A percentile compares a stretch with the other conserved stretches of the same genome.
Evolutionary conservation across 2,888 invertebrate species (phyloP).

Genomic region (Anorthoa munda): DNA sequence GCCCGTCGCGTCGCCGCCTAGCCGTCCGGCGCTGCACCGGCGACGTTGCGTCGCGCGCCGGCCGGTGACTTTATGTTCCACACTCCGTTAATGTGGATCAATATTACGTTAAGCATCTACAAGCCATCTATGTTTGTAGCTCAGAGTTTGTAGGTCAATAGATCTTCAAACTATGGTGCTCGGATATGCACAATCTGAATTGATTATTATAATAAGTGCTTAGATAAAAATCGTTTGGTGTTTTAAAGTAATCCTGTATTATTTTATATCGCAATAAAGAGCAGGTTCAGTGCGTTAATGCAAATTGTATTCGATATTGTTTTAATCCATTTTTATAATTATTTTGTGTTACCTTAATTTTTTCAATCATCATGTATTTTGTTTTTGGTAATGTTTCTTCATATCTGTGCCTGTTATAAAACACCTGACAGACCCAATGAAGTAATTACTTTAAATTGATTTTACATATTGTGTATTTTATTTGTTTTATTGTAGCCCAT

Average conservation of each 20-base stretch:
- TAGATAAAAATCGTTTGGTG: neutral
- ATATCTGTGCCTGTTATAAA: no score
- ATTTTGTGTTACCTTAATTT: neutral
- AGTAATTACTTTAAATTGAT: no score
- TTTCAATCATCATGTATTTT: neutral
- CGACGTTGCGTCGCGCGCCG: slow-evolving; percentile 25
- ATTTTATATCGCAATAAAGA: neutral
- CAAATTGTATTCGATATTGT: neutral
- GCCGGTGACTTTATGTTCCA: slow-evolving; percentile 53
- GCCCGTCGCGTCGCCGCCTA: slow-evolving; percentile 5
- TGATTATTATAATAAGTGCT: neutral
- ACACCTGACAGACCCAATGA: neutral
- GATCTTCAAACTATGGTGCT: slow-evolving; percentile 38
- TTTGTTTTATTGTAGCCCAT: slow-evolving; percentile 25
- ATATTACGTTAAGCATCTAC: slow-evolving; percentile 64
- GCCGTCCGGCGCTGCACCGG: slow-evolving; percentile 24
- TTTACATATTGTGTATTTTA: slow-evolving; percentile 11
- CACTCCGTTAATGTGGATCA: slow-evolving; percentile 69
- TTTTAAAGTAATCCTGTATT: slow-evolving; percentile 8
- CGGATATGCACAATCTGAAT: slow-evolving; percentile 9
- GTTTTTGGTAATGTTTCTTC: no score
- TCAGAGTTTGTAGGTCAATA: slow-evolving; percentile 56
- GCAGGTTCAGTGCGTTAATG: neutral
- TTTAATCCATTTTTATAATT: neutral
- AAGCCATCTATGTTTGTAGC: slow-evolving; percentile 35